Base-by-base conservation (phyloP, 2,113 vertebrate species). In the Aegotheles bennettii region DNA sequence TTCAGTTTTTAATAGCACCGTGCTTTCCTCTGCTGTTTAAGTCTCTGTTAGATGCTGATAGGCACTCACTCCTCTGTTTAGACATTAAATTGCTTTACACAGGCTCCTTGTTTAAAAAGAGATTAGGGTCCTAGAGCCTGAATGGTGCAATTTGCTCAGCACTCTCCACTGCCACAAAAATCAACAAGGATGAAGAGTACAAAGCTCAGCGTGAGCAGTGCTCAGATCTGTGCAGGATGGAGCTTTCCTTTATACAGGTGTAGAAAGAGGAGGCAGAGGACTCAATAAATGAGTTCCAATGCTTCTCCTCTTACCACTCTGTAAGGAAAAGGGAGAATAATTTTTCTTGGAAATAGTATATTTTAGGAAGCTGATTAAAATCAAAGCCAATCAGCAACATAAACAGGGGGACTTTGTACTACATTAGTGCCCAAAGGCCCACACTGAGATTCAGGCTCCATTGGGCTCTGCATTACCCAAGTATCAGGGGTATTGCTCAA, bases 31-130 rank as follows among this genome's bases (percentile, higher is more conserved):
- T 80, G 64, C 92, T 92, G 35, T 79, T 89, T 5, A 53, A 91
- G 75, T 25, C 89, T 86, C 79, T 92, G 80, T 92, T 82, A 84
- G 80, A 68, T 56, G 60, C 60, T 71, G 93, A 94, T 24, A 87
- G 84, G 84, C 84, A 78, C 91, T 91, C 47, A 29, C 64, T 88
- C 20, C 71, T 90, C 82, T 96, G 90, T 90, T 94, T 35, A 95
- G 92, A 94, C 60, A 84, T 68, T 42, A 84, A 90, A 95, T 71
- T 84, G 75, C 85, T 94, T 84, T 84, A 78, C 71, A 92, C 83
- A 84, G 28, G 92, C 67, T 84, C 90, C 90, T 90, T 78, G 64
- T 94, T 96, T 95, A 94, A 90, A 61, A 73, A 71, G 85, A 88
- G 88, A 94, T 95, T 90, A 91, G 43, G 60, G 76, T 80, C 79